These are phyloP conservation scores for Chloroceryle aenea DNA, from an alignment of 2,113 vertebrate genomes.

Conservation along the genomic window DNA sequence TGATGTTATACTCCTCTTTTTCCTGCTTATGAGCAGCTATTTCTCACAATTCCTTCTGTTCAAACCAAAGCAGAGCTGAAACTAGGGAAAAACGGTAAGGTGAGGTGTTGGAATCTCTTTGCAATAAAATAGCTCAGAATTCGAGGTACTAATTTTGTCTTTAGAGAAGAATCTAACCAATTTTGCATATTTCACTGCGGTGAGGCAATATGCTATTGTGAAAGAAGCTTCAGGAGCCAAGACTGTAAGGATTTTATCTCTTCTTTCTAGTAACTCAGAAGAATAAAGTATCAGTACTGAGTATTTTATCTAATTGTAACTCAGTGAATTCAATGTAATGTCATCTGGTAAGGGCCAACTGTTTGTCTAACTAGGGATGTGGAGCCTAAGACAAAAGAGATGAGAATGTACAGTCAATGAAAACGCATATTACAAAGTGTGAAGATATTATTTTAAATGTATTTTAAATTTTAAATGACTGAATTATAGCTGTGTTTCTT, in stretches of 20 bases:
- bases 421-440: slow-evolving; percentile 54
- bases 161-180: background rate
- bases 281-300: slow-evolving; percentile 27
- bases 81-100: background rate
- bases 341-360: slow-evolving; percentile 11
- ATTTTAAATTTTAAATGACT: slow-evolving; percentile 14
- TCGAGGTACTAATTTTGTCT: background rate
- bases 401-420: slow-evolving; percentile 6
- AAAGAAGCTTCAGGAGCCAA: background rate
- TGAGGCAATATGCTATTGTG: background rate
- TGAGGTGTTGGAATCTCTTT: background rate
- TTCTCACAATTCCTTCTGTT: background rate
- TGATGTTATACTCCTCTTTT: background rate
- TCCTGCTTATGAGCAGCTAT: background rate
- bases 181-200: slow-evolving; percentile 21
- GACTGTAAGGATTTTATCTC: slow-evolving; percentile 12
- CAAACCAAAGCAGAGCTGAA: background rate
- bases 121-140: background rate
- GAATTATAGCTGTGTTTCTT: background rate
- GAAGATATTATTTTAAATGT: background rate
- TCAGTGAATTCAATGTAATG: slow-evolving; percentile 33
- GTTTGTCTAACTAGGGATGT: background rate
- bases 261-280: slow-evolving; percentile 12
- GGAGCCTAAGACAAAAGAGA: background rate
- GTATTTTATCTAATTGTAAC: slow-evolving; percentile 30